These are phyloP conservation scores for Microtus pennsylvanicus DNA, from an alignment of 2,113 vertebrate genomes.

Conservation along the genomic window DNA sequence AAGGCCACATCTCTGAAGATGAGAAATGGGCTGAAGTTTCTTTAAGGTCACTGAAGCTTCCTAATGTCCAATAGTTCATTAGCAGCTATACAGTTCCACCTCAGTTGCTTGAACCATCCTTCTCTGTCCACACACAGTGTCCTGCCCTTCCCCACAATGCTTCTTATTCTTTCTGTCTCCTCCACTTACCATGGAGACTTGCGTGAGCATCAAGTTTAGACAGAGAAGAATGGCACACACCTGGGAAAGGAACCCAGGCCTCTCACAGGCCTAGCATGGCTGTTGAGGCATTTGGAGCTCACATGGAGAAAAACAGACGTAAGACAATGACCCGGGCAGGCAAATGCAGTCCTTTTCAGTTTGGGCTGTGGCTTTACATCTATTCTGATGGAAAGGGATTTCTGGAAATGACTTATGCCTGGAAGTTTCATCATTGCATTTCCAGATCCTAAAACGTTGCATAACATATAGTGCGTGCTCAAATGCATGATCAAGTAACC, in stretches of 20 bases:
- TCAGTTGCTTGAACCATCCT: not conserved
- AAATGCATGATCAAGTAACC: not conserved
- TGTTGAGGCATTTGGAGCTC: not conserved
- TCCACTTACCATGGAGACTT: not conserved
- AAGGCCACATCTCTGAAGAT: constrained; percentile 73
- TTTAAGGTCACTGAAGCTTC: constrained; percentile 43
- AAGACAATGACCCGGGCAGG: not conserved
- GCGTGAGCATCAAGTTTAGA: not conserved
- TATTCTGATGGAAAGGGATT: not conserved
- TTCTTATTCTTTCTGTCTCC: not conserved
- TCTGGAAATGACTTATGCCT: not conserved
- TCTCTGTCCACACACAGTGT: not conserved
- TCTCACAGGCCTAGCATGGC: not conserved
- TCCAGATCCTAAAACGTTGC: not conserved
- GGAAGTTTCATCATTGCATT: constrained; percentile 11
- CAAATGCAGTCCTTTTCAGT: not conserved
- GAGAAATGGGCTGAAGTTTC: constrained; percentile 65
- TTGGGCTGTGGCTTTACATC: not conserved
- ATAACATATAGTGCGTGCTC: not conserved
- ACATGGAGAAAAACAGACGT: not conserved
- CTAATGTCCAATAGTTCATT: constrained; percentile 2
- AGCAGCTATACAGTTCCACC: not conserved
- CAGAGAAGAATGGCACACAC: not conserved
- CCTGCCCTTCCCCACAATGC: not conserved
- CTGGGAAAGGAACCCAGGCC: not conserved